Conservation (phyloP, 2,888 invertebrate genomes). For the Lasius platythorax region DNA sequence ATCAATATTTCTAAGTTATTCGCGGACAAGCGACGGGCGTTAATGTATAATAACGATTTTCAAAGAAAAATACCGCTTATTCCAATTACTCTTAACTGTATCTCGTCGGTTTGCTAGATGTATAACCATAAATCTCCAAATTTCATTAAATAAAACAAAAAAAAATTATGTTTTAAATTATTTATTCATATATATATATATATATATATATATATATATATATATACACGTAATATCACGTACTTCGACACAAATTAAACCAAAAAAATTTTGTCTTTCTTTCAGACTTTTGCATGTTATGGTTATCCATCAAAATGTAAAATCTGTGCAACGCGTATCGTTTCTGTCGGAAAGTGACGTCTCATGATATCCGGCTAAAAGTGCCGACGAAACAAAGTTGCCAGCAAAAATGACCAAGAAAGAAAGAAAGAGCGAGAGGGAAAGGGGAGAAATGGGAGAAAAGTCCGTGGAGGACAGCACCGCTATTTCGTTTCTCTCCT, state of each 20-base stretch:
- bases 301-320: slow-evolving; percentile 44
- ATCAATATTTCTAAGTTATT: slow-evolving; percentile 50
- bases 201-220: background rate
- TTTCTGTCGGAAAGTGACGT: slow-evolving; percentile 50
- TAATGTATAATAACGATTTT: slow-evolving; percentile 27
- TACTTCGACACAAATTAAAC: background rate
- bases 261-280: slow-evolving; percentile 17
- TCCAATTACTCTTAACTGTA: background rate
- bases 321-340: slow-evolving; percentile 39
- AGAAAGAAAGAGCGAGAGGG: slow-evolving; percentile 23
- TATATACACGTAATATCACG: background rate
- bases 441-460: slow-evolving; percentile 33
- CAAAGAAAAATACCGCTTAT: slow-evolving; percentile 15
- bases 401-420: slow-evolving; percentile 32
- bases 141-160: background rate
- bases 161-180: background rate
- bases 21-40: slow-evolving; percentile 20
- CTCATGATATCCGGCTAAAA: slow-evolving; percentile 49
- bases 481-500: slow-evolving; percentile 59
- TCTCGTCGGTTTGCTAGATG: background rate
- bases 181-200: slow-evolving; percentile 1
- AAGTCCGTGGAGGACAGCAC: slow-evolving; percentile 51
- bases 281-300: slow-evolving; percentile 26
- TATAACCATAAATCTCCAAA: background rate
- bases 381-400: slow-evolving; percentile 54